phyloP scores from a whole-genome alignment of 2,888 invertebrate genomes.

The Argynnis bischoffii region DNA sequence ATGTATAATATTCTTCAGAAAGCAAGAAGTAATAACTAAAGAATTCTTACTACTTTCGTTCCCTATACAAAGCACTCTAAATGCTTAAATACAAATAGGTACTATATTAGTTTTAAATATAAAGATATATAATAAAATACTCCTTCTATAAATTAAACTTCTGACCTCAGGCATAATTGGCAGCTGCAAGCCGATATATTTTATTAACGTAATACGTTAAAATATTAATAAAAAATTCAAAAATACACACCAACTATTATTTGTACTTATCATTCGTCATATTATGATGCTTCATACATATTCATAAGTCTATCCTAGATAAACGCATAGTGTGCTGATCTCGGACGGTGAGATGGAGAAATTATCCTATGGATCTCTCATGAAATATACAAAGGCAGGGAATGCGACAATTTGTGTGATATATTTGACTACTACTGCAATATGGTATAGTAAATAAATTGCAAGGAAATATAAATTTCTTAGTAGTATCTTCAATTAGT shows the following conservation, averaged over 20 bases:
- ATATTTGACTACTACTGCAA: slow-evolving; percentile 51
- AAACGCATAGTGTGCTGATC: slow-evolving; percentile 58
- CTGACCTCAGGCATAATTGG: no score
- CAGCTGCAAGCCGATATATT: no score
- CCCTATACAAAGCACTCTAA: no score
- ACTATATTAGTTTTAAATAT: no score
- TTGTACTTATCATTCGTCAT: slow-evolving; percentile 12
- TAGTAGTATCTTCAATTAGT: no score
- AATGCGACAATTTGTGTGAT: slow-evolving; percentile 69
- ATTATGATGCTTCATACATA: slow-evolving; percentile 42
- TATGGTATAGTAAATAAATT: slow-evolving; percentile 17
- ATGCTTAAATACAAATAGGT: no score
- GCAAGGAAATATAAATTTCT: not conserved
- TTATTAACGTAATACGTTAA: no score
- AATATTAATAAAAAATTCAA: not conserved
- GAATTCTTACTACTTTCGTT: no score
- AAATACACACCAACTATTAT: slow-evolving; percentile 14
- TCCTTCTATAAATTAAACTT: no score
- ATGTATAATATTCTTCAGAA: no score
- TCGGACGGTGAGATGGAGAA: slow-evolving; percentile 63
- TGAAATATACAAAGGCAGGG: slow-evolving; percentile 70
- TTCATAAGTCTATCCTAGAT: slow-evolving; percentile 56
- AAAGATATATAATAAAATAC: no score
- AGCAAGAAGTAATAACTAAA: no score
- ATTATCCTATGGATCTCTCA: slow-evolving; percentile 61